Percentiles rank a stretch among this genome's conserved stretches.
Evolutionary conservation across 2,113 vertebrate genomes (phyloP).

Genomic region (Brienomyrus longianalis): DNA sequence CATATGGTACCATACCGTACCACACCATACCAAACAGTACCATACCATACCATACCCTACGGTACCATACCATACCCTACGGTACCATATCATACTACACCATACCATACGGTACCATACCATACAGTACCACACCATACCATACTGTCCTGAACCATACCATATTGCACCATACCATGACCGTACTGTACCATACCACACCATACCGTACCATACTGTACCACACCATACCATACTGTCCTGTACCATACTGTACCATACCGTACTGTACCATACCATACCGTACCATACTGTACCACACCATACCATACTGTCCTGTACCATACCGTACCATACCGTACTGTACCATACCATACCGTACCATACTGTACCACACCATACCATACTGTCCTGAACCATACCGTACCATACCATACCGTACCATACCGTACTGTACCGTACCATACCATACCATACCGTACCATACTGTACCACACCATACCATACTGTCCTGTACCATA

Average conservation of each 20-base stretch:
- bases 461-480: too few species aligned
- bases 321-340: not conserved
- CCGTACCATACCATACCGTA: too few species aligned
- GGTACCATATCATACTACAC: accelerated
- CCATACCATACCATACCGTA: not conserved
- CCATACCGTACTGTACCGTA: too few species aligned
- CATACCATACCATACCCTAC: too few species aligned
- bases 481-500: not conserved
- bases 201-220: not conserved
- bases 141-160: not conserved
- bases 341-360: not conserved
- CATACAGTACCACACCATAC: not conserved
- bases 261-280: not conserved
- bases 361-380: too few species aligned
- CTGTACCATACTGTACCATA: too few species aligned
- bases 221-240: too few species aligned
- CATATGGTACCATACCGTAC: not conserved
- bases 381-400: too few species aligned
- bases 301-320: not conserved
- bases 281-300: not conserved
- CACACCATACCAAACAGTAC: not conserved
- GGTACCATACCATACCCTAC: too few species aligned
- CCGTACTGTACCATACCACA: not conserved
- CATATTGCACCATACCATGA: not conserved
- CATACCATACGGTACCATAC: not conserved